phyloP scores from a whole-genome alignment of 2,888 invertebrate species.

The Lysandra coridon region DNA sequence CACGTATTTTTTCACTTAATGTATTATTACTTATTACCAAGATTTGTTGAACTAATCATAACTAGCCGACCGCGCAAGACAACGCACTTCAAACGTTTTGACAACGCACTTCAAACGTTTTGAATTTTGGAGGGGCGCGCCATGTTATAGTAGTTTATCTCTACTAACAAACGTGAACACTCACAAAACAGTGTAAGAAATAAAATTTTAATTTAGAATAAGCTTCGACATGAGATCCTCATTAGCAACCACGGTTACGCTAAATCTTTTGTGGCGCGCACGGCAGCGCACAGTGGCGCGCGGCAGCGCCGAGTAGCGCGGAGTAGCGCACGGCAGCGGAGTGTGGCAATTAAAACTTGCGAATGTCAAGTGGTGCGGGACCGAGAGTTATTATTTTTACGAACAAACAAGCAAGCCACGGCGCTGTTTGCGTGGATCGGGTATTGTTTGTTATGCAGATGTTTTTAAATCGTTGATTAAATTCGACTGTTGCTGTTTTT shows the following conservation, averaged over 20 bases:
- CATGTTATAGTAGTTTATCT: too few species aligned
- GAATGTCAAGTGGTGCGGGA: constrained; percentile 72
- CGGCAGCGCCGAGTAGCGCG: constrained; percentile 28
- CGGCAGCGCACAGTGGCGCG: background rate
- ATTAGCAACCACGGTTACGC: constrained; percentile 39
- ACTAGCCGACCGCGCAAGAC: too few species aligned
- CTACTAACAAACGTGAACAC: background rate
- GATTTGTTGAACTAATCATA: too few species aligned
- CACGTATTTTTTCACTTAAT: too few species aligned
- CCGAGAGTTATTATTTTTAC: constrained; percentile 60
- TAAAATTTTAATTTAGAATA: constrained; percentile 4
- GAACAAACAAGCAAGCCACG: constrained; percentile 46
- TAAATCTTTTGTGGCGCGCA: constrained; percentile 41
- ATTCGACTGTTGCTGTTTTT: constrained; percentile 24
- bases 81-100: too few species aligned
- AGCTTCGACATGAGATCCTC: constrained; percentile 18
- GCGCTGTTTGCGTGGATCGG: constrained; percentile 35
- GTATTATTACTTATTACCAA: too few species aligned
- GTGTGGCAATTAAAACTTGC: constrained; percentile 79
- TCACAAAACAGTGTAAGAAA: background rate
- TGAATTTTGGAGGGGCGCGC: too few species aligned
- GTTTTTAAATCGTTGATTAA: constrained; percentile 31
- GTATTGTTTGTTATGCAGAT: constrained; percentile 40
- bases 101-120: too few species aligned
- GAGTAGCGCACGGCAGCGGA: constrained; percentile 53